phyloP scores from a whole-genome alignment of 2,888 invertebrate genomes.

The Drosophila fulvimacula region DNA sequence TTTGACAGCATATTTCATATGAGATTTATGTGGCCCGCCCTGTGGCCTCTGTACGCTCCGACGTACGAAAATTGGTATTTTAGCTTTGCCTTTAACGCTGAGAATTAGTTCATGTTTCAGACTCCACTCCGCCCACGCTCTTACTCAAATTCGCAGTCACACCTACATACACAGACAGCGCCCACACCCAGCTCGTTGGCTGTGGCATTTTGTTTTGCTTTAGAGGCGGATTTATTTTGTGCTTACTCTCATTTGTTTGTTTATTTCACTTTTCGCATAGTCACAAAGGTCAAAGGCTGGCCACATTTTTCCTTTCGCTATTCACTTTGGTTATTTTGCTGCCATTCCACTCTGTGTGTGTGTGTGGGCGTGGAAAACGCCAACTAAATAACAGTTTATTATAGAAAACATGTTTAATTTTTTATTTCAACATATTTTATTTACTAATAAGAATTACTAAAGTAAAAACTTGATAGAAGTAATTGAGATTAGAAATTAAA shows the following conservation, averaged over 20 bases:
- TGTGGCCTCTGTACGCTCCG: neutral
- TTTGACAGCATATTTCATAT: conserved; percentile 4
- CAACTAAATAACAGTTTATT: neutral
- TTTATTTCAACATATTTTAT: neutral
- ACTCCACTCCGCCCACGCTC: conserved; percentile 3
- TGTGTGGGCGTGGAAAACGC: neutral
- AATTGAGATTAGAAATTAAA: no score
- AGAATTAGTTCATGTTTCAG: conserved; percentile 8
- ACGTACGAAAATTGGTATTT: conserved; percentile 2
- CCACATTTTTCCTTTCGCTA: conserved; percentile 46
- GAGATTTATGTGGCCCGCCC: conserved; percentile 2
- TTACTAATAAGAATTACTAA: neutral
- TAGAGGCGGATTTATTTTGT: conserved; percentile 57
- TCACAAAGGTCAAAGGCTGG: conserved; percentile 71
- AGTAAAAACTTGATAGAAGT: no score
- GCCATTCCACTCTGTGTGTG: neutral
- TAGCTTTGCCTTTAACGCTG: neutral
- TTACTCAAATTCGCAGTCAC: conserved; percentile 1
- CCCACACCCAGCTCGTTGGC: conserved; percentile 15
- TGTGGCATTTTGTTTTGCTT: conserved; percentile 47
- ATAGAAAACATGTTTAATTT: conserved; percentile 1
- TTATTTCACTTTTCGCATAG: conserved; percentile 68
- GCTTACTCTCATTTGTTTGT: conserved; percentile 74
- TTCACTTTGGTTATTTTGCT: conserved; percentile 30
- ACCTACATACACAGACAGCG: neutral